Percentiles rank a stretch among this genome's conserved stretches.
phyloP scores from a whole-genome alignment of 2,797 vertebrate species.

The Falco biarmicus region DNA sequence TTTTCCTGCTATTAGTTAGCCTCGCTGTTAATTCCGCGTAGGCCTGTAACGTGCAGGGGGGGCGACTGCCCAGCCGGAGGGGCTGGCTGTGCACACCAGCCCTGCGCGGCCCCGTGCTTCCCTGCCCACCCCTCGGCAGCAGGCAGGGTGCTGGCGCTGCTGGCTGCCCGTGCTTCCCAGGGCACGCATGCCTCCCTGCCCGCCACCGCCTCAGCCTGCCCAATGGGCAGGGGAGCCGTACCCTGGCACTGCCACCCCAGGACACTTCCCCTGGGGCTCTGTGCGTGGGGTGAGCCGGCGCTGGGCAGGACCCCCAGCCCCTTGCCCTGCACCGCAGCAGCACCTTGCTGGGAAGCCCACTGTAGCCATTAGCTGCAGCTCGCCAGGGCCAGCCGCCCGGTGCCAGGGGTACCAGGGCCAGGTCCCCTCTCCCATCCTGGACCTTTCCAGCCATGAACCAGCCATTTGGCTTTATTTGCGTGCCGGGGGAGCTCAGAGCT shows the following conservation, averaged over 20 bases:
- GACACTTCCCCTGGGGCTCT: neutral
- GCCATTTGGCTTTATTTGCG: neutral
- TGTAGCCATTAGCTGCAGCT: neutral
- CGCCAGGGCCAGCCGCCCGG: accelerated
- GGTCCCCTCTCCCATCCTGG: accelerated
- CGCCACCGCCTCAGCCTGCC: neutral
- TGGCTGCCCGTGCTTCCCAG: neutral
- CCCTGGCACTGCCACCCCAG: neutral
- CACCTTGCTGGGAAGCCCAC: neutral
- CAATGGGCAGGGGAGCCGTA: neutral
- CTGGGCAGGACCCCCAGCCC: neutral
- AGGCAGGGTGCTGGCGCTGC: neutral
- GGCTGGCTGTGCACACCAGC: neutral
- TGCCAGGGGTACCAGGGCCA: accelerated
- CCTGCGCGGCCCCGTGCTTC: neutral
- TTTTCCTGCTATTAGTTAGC: neutral
- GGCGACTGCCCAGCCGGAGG: accelerated
- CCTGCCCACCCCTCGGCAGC: neutral
- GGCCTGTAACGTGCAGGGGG: neutral
- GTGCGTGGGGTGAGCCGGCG: accelerated
- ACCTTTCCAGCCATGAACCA: neutral
- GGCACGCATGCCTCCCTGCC: neutral
- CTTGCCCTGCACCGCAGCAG: neutral
- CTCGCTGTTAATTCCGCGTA: neutral
- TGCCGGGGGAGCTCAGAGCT: neutral